Evolutionary conservation across 1,140 invertebrate species (phyloP).

Genomic region (Schlechtendalia chinensis): DNA sequence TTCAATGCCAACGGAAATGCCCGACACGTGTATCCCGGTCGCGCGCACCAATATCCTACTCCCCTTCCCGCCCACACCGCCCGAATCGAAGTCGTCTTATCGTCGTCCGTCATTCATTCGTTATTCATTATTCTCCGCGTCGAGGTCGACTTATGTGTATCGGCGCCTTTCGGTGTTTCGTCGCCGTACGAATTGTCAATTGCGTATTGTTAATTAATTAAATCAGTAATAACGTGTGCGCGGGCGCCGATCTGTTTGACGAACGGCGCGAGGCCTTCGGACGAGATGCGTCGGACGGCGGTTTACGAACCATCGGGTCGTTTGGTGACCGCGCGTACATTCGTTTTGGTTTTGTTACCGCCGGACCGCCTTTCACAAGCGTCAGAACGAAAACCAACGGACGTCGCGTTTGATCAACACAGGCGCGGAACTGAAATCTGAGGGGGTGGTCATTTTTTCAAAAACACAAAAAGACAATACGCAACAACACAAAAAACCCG

Average conservation of each 20-base stretch:
- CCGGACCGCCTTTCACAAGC: too few species aligned
- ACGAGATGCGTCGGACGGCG: background rate
- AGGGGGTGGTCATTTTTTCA: too few species aligned
- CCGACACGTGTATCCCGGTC: too few species aligned
- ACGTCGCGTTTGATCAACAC: too few species aligned
- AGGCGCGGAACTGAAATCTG: too few species aligned
- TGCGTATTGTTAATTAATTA: conserved; percentile 28
- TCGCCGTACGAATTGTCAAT: conserved; percentile 12
- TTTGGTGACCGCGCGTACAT: too few species aligned
- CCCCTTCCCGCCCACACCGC: too few species aligned
- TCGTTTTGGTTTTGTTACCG: too few species aligned
- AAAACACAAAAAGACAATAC: too few species aligned
- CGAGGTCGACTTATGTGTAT: conserved; percentile 39
- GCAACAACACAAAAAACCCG: too few species aligned
- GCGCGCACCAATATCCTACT: too few species aligned
- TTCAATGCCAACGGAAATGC: conserved; percentile 25
- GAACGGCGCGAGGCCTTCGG: conserved; percentile 6
- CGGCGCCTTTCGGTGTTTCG: background rate
- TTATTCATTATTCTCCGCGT: background rate
- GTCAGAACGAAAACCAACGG: too few species aligned
- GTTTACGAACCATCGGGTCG: background rate
- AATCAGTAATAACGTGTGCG: background rate
- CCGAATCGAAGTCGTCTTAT: background rate
- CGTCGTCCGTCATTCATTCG: background rate
- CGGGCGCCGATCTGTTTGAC: background rate